Base-by-base conservation (phyloP, 2,888 invertebrate species). In the Vannuccia rotundouncinata region DNA sequence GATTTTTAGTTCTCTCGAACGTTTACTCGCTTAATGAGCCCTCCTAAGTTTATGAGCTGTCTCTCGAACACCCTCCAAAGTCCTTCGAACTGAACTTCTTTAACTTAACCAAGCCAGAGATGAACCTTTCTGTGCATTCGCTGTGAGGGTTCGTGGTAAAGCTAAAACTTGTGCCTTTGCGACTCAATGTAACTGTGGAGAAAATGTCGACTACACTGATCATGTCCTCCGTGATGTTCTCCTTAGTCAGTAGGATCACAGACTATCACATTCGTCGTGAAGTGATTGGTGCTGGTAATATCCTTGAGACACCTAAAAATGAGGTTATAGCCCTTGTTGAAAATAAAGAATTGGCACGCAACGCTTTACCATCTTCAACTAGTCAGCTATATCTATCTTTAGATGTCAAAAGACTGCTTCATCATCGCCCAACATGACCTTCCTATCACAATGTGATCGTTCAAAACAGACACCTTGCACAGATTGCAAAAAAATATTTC, bases 331-430 rank as follows among this genome's bases (percentile, higher is more conserved):
- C 77, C 27, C 29, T 76, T n/a, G 30, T 76, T 76, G 77, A 76
- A 28, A 22, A n/a, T 28, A 29, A 76, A 76, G 77, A 76, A 31
- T 28, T 76, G 77, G 30, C 77, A 29, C 77, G 77, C 30, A 28
- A 76, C 31, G 77, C 77, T 28, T n/a, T 76, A 10, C 77, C 77
- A n/a, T 76, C 77, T 45, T 45, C 45, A 45, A 45, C 45, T 45
- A 45, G 45, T 45, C 45, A 45, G 45, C 45, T 45, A 45, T 45
- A 45, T 45, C 45, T 45, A 10, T 17, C 45, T 45, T 45, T 28
- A 45, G 45, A 45, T 17, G 45, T 45, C 45, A 45, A 45, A 45
- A 17, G 45, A 45, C 45, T 45, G 45, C 45, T 45, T 17, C 45
- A 45, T 17, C 45, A 45, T 17, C 45, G 45, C 45, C 45, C 45